Evolutionary conservation across 2,797 vertebrate species (phyloP), one percentile per base, ranked within the genome.

Genomic region (Chelmon rostratus): DNA sequence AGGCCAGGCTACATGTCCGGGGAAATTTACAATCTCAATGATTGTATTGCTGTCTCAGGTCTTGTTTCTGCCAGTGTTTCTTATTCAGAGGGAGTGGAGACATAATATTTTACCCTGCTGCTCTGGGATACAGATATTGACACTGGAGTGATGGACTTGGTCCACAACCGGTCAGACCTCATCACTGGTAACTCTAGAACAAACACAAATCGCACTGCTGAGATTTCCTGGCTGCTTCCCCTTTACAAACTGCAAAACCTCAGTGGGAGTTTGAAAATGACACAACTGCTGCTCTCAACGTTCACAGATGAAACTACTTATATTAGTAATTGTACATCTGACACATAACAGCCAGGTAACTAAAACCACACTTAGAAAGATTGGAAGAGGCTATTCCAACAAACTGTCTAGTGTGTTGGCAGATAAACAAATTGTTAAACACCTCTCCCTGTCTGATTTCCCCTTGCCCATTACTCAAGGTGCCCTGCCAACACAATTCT

Each of bases 41-140:
- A 82, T 80, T 75, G 50, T 71, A 42, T 42, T n/a, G 19, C 80
- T 64, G 66, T 83, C 78, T 89, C 73, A 68, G 70, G 76, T 76
- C 67, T 76, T 65, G 66, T 78, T 70, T 79, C 50, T 84, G 68
- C 73, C 71, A 73, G 21, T 80, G 69, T 81, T 87, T 89, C 56
- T 82, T 67, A 86, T 79, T 86, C 75, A 68, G 66, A 54, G n/a
- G 1, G 49, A 79, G 13, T 31, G 73, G 54, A 89, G 68, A 64
- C 46, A 42, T 80, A 76, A 81, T 88, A 82, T 89, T 86, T 89
- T 64, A 76, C 33, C 44, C 65, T 47, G 71, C 71, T 73, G 69
- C 68, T 87, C 62, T 78, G 87, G 73, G 79, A 90, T 37, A 73
- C 25, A 73, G 53, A 79, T 78, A 84, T 78, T 85, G 87, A 89